These are phyloP conservation scores for Patiria pectinifera DNA, from an alignment of 53 echinoderm and acorn worm species.

Conservation along the genomic window DNA sequence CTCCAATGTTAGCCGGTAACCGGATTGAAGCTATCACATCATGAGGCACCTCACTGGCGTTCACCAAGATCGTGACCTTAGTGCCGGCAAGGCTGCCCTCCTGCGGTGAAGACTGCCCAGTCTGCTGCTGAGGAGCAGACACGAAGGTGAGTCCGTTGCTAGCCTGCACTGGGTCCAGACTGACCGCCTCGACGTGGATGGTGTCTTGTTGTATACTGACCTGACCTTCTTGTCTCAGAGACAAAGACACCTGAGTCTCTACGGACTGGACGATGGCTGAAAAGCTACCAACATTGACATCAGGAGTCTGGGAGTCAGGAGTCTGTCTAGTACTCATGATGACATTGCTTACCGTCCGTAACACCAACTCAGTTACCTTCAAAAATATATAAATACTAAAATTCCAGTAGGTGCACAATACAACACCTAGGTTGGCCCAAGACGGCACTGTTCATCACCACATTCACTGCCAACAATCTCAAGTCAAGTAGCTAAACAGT, in stretches of 20 bases:
- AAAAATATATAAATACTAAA: too few relatives aligned
- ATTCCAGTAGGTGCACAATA: too few relatives aligned
- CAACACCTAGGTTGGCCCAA: too few relatives aligned
- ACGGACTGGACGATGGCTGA: constrained; percentile 54
- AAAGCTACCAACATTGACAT: constrained; percentile 5
- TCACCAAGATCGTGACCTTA: neutral
- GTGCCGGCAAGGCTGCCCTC: constrained; percentile 17
- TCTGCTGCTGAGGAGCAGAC: constrained; percentile 5
- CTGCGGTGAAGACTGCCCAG: neutral
- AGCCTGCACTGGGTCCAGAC: constrained; percentile 5
- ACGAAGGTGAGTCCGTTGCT: constrained; percentile 30
- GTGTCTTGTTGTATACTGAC: neutral
- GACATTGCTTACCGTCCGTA: constrained; percentile 63
- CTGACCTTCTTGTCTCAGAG: constrained; percentile 6
- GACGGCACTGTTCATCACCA: too few relatives aligned
- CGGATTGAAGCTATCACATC: constrained; percentile 24
- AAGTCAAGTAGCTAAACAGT: too few relatives aligned
- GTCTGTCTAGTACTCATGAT: constrained; percentile 1
- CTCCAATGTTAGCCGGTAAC: constrained; percentile 30
- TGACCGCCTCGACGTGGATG: constrained; percentile 37
- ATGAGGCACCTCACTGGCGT: constrained; percentile 11
- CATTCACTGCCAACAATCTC: too few relatives aligned
- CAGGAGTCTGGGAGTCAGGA: neutral
- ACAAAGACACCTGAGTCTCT: constrained; percentile 38
- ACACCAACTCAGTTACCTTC: constrained; percentile 64